phyloP scores from a whole-genome alignment of 2,113 vertebrate species.

The Tragelaphus buxtoni region DNA sequence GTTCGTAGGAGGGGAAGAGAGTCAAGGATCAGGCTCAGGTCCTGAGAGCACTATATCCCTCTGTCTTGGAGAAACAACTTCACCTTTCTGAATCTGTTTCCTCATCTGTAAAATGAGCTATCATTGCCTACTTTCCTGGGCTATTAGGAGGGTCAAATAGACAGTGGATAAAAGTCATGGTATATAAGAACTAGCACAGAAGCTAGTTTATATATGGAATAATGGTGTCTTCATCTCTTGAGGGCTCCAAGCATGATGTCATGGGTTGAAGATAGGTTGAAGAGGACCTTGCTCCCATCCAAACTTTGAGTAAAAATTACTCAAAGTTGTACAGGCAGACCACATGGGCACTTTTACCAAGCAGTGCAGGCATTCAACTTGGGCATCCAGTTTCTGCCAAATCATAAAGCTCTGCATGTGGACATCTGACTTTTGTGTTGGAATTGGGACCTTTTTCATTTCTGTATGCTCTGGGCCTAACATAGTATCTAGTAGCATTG shows the following conservation, averaged over 20 bases:
- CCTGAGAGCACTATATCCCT: fast-evolving
- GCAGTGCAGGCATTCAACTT: too few relatives aligned
- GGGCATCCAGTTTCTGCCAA: neutral
- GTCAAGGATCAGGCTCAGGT: neutral
- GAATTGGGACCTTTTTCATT: neutral
- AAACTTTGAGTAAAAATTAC: neutral
- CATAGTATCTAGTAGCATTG: neutral
- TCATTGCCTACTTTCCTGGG: neutral
- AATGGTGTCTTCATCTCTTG: fast-evolving
- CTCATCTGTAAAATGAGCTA: neutral
- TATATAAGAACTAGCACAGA: neutral
- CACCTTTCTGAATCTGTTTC: neutral
- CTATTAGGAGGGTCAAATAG: neutral
- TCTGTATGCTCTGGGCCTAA: neutral
- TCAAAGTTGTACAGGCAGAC: too few relatives aligned
- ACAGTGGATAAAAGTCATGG: too few relatives aligned
- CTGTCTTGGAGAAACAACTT: neutral
- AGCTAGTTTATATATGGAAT: fast-evolving
- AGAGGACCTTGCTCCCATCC: neutral
- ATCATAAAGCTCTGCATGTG: neutral
- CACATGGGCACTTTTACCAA: neutral
- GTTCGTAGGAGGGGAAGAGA: fast-evolving
- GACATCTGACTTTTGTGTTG: neutral
- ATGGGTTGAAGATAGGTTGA: too few relatives aligned
- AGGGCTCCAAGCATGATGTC: neutral